Evolutionary conservation across 1,140 invertebrate species (phyloP), one percentile per base, ranked within the genome.

Genomic region (Lanistes nyassanus): DNA sequence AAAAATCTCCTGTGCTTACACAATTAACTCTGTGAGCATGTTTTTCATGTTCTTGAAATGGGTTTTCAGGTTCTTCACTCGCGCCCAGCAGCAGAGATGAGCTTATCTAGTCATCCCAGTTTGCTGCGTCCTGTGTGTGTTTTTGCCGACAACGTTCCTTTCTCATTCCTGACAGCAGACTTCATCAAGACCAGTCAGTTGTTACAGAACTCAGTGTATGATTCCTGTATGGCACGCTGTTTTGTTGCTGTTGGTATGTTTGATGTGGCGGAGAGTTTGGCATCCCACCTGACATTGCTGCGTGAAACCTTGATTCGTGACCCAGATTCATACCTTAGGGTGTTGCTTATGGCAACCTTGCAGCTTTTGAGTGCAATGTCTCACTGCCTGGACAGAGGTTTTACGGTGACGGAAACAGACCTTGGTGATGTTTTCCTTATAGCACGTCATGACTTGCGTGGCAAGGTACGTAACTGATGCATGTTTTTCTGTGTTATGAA

Each of bases 331-430:
- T 84, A 83, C 74, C 60, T 84, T 55, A 77, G 76, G 37, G 81
- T 82, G 66, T 66, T 85, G 29, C 70, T 85, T n/a, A 84, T 82
- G 64, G 79, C 80, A 42, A 74, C 84, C 42, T 74, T 85, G 26
- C 85, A 87, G 71, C 74, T 87, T 26, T 69, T 87, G 29, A 87
- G 85, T 80, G 84, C 84, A 71, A 85, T 87, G 75, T 84, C 83
- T 34, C 84, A 87, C 55, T 85, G 84, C 60, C 64, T 87, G 34
- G 85, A 87, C 64, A 82, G 84, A 69, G 85, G 85, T 0, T 85
- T 82, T 64, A 79, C 81, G 23, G 78, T 85, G 3, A 81, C 83
- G 3, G 84, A 87, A 31, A 79, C 80, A 4, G 82, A 85, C 55
- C 84, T 84, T 34, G 76, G 80, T 21, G 84, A 85, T 71, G 79